Evolutionary conservation across 2,888 invertebrate species (phyloP), one percentile per base, ranked within the genome.

Genomic region (Dasypolia templi): DNA sequence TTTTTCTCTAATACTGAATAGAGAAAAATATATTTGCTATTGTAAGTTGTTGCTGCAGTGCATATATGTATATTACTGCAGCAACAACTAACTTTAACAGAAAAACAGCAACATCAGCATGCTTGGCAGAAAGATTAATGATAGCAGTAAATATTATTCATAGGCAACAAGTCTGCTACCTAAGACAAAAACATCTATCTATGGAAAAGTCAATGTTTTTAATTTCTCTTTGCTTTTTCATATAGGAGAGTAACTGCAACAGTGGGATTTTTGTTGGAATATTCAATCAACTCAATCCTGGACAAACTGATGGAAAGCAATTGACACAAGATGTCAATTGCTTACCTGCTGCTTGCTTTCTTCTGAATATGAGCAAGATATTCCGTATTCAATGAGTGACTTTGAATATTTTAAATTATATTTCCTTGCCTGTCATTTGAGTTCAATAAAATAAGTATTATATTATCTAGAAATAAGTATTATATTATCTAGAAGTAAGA

Each of bases 111-210:
- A 56, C 11, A 26, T 29, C 32, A 42, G 11, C 44, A 51, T 35
- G 35, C 5, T 44, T 11, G 19, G 22, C 29, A 53, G 9, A 35
- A 46, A 29, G 39, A 62, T 62, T 62, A 55, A 55, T 46, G n/a
- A 56, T 3, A 29, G 35, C n/a, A 39, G 55, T 62, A 62, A 62
- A 61, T 51, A 42, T 39, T 32, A 46, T 56, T 63, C 1, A 75
- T 0, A n/a, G 17, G 49, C 26, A 63, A 63, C 63, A 49, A 55
- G 39, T 62, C 14, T 1, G 12, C 7, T n/a, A 67, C 17, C 59
- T 59, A 44, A 7, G n/a, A 9, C n/a, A 44, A 32, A 42, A 64
- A 12, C 39, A 44, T 17, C 29, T 32, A n/a, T 12, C 29, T 32
- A n/a, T n/a, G n/a, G n/a, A n/a, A n/a, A n/a, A n/a, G n/a, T n/a